These are phyloP conservation scores for Pangasius sanitwongsei DNA, from an alignment of 2,797 vertebrate genomes.

Conservation along the genomic window DNA sequence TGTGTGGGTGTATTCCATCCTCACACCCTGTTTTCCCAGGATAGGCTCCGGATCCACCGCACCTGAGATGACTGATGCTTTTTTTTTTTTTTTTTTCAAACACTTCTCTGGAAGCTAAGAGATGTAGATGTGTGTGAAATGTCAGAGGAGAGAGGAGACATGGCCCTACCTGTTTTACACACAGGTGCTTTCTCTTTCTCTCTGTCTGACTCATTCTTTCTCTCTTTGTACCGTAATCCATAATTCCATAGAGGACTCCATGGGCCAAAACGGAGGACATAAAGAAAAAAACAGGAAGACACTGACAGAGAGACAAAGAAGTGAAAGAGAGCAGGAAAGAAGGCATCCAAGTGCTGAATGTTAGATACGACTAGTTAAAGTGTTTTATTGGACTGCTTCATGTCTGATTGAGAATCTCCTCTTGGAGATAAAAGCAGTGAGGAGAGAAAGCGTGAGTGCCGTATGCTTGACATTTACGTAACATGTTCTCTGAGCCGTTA, in stretches of 20 bases:
- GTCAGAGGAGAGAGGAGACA: background rate
- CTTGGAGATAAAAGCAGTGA: background rate
- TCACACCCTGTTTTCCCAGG: background rate
- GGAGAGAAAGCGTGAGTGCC: background rate
- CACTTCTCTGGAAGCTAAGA: background rate
- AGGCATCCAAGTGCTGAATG: too few relatives aligned
- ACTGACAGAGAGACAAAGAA: conserved; percentile 8
- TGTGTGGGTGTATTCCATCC: background rate
- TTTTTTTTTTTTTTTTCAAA: background rate
- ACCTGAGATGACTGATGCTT: background rate
- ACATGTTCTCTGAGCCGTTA: conserved; percentile 36
- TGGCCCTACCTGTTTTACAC: conserved; percentile 9
- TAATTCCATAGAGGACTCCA: background rate
- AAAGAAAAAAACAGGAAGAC: conserved; percentile 22
- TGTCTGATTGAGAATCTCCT: background rate
- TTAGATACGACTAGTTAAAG: background rate
- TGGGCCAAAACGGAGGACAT: background rate
- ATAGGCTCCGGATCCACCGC: background rate
- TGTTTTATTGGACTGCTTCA: background rate
- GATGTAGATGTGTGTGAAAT: conserved; percentile 2
- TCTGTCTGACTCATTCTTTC: background rate
- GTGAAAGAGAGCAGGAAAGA: background rate
- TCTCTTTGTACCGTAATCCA: conserved; percentile 14
- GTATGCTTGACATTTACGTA: background rate
- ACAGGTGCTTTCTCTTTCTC: conserved; percentile 16